A percentile compares a stretch with the other conserved stretches of the same genome.
These are phyloP conservation scores for Perccottus glenii DNA, from an alignment of 2,113 vertebrate genomes.

Conservation along the genomic window DNA sequence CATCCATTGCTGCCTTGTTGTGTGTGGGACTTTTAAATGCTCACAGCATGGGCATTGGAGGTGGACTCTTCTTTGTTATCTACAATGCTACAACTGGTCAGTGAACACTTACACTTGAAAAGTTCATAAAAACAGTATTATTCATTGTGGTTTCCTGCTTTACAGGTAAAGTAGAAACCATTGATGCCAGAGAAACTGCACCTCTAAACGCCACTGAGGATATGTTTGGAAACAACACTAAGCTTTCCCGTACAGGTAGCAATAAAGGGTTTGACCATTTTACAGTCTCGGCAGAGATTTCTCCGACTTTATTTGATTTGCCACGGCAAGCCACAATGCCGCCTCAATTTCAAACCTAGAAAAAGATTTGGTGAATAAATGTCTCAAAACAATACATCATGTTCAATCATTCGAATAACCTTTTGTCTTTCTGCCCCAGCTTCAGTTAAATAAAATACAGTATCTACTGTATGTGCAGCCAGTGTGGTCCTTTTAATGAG, in stretches of 20 bases:
- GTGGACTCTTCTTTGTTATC: conserved; percentile 90
- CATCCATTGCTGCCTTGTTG: conserved; percentile 89
- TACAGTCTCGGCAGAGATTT: conserved; percentile 56
- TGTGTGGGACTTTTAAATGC: conserved; percentile 89
- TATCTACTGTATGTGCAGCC: background rate
- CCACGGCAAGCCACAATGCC: conserved; percentile 6
- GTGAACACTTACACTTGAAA: background rate
- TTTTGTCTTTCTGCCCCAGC: background rate
- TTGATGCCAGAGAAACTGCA: conserved; percentile 92
- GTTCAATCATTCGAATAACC: conserved; percentile 3
- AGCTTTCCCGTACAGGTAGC: conserved; percentile 86
- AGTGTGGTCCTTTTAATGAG: background rate
- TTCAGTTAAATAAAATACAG: conserved; percentile 7
- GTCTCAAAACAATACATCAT: background rate
- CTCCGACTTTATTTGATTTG: conserved; percentile 1
- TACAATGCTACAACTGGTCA: conserved; percentile 86
- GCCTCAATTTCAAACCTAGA: background rate
- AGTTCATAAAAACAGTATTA: background rate
- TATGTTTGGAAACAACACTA: conserved; percentile 89
- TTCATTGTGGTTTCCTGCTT: conserved; percentile 24
- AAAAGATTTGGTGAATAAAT: conserved; percentile 15
- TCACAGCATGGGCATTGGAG: conserved; percentile 97
- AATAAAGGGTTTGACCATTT: conserved; percentile 17
- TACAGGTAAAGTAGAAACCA: conserved; percentile 89
- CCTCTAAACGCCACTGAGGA: conserved; percentile 73